Evolutionary conservation across 2,888 invertebrate species (phyloP), one percentile per base, ranked within the genome.

Genomic region (Ypsolopha sequella): DNA sequence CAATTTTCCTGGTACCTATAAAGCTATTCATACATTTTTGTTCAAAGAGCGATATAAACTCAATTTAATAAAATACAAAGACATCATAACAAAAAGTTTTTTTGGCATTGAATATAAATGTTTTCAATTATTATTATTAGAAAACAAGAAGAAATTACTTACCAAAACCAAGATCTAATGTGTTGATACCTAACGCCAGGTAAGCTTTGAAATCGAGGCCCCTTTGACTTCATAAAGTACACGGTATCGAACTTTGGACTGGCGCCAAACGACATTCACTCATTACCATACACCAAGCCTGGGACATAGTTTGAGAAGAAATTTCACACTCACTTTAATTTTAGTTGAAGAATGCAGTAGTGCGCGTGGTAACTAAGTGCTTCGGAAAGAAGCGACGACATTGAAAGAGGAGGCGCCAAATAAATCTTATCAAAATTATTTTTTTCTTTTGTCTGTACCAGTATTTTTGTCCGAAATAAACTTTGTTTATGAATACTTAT

Each of bases 221-320:
- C 7, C 11, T 48, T 45, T 39, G 24, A 33, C 24, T 53, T 58
- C 60, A 56, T 59, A 64, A 63, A 63, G 55, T 60, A 49, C 51
- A 45, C 53, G 57, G 52, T 61, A 59, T 63, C 60, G 60, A 58
- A 57, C 53, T 50, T 62, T 61, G 64, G 63, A 53, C 51, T 24
- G 24, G 39, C 9, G 39, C 39, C 39, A 39, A 39, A n/a, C 9
- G 39, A n/a, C 39, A 56, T 53, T 52, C 48, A 46, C 56, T 57
- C 56, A 62, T 62, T 58, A 60, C 51, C 54, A 58, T 57, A 54
- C 44, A 14, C 41, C 33, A 14, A 43, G 24, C 24, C 24, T 24
- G 24, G 24, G 24, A 33, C 9, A 35, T 35, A 46, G 41, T 41
- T 49, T 34, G 41, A 43, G 4, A 43, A 24, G 34, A 10, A 46